phyloP scores from a whole-genome alignment of 2,797 vertebrate species.

The Bovichtus diacanthus region DNA sequence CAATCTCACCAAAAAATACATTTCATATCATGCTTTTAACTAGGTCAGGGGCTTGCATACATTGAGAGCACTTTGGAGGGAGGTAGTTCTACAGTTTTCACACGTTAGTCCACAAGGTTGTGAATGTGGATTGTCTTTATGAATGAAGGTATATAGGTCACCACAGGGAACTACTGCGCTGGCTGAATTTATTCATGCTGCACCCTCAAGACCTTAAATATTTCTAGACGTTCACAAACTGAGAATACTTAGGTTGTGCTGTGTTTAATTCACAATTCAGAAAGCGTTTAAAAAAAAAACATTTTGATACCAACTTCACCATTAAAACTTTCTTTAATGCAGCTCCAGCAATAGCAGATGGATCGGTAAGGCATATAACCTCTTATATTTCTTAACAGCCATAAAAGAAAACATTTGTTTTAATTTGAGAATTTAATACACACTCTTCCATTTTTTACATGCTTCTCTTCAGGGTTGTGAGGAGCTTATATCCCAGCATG shows the following conservation, averaged over 20 bases:
- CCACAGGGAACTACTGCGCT: slow-evolving; percentile 5
- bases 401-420: not conserved
- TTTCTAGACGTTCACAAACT: slow-evolving; percentile 3
- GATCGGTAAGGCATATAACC: not conserved
- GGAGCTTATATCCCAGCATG: slow-evolving; percentile 42
- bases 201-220: slow-evolving; percentile 32
- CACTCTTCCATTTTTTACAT: slow-evolving; percentile 13
- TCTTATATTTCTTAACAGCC: not conserved
- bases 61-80: not conserved
- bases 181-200: slow-evolving; percentile 35
- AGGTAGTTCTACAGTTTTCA: not conserved
- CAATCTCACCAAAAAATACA: not conserved
- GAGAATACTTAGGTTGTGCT: not conserved
- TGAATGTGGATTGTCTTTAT: slow-evolving; percentile 38
- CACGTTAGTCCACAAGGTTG: not conserved
- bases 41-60: not conserved
- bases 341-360: not conserved
- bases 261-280: not conserved
- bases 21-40: not conserved
- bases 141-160: slow-evolving; percentile 49
- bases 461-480: slow-evolving; percentile 5
- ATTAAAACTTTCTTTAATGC: not conserved
- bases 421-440: slow-evolving; percentile 4
- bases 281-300: not conserved
- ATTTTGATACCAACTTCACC: not conserved